These are phyloP conservation scores for Falcunculus frontatus DNA, from an alignment of 2,113 vertebrate genomes.

Conservation along the genomic window DNA sequence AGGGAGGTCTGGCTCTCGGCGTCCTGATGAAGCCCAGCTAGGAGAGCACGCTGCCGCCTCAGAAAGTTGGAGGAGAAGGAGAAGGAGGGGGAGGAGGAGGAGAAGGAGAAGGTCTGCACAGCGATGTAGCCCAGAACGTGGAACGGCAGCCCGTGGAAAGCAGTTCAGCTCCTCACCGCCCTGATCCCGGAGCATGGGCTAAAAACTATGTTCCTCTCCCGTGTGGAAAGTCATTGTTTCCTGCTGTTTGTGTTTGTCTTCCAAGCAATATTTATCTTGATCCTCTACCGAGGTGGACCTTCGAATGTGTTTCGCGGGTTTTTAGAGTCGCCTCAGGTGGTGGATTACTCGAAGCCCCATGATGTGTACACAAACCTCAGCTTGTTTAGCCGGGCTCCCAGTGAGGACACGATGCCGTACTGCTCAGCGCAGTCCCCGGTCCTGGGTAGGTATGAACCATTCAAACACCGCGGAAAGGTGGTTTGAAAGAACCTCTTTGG, in stretches of 20 bases:
- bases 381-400: background rate
- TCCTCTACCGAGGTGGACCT: constrained; percentile 62
- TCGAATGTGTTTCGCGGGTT: background rate
- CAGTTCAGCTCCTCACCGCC: background rate
- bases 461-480: rapidly evolving
- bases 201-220: constrained; percentile 32
- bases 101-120: background rate
- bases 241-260: constrained; percentile 49
- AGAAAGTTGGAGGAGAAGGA: background rate
- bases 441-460: constrained; percentile 47
- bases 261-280: constrained; percentile 63
- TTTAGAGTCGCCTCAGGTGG: background rate
- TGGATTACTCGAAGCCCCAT: constrained; percentile 61
- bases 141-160: background rate
- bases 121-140: background rate
- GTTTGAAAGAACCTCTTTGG: background rate
- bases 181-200: background rate
- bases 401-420: background rate
- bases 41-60: background rate
- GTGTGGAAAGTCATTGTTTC: constrained; percentile 52
- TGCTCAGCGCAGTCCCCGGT: constrained; percentile 47
- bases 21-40: background rate
- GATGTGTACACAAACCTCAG: constrained; percentile 74
- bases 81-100: background rate
- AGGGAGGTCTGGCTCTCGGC: background rate